phyloP scores from a whole-genome alignment of 92 coral and sea anemone species.

The Zoanthus solanderi region DNA sequence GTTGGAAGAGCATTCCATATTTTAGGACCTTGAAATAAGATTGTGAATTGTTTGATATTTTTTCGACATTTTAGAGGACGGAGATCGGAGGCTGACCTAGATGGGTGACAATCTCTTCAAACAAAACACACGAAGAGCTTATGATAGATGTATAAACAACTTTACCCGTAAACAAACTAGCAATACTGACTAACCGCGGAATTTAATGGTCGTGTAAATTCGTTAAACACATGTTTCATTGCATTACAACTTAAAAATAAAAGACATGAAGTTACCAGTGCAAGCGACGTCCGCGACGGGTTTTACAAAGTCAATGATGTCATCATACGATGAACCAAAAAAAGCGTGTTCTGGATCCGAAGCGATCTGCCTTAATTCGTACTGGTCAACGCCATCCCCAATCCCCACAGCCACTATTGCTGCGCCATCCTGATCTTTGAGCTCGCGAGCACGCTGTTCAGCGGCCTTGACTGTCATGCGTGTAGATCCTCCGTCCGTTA shows the following conservation, averaged over 20 bases:
- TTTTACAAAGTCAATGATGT: conserved; percentile 86
- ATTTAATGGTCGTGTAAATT: too few species aligned
- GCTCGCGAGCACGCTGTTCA: conserved; percentile 91
- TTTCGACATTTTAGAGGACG: too few species aligned
- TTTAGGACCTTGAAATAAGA: too few species aligned
- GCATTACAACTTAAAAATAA: background rate
- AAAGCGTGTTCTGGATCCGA: conserved; percentile 97
- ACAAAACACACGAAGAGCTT: too few species aligned
- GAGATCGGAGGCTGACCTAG: too few species aligned
- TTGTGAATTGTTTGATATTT: too few species aligned
- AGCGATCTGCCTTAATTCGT: conserved; percentile 88
- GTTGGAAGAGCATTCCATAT: too few species aligned
- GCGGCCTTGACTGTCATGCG: conserved; percentile 75
- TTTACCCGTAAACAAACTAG: too few species aligned
- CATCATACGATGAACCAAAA: conserved; percentile 84
- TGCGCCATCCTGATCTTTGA: conserved; percentile 94
- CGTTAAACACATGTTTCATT: background rate
- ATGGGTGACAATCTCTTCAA: too few species aligned
- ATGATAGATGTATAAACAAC: too few species aligned
- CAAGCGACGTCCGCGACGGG: conserved; percentile 93
- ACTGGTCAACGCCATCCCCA: conserved; percentile 84
- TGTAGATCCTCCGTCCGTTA: conserved; percentile 81
- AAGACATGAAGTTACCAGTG: conserved; percentile 40
- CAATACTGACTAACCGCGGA: too few species aligned
- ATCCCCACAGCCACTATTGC: conserved; percentile 93